Base-by-base conservation (phyloP, 1,140 invertebrate genomes). In the Epicauta chinensis region DNA sequence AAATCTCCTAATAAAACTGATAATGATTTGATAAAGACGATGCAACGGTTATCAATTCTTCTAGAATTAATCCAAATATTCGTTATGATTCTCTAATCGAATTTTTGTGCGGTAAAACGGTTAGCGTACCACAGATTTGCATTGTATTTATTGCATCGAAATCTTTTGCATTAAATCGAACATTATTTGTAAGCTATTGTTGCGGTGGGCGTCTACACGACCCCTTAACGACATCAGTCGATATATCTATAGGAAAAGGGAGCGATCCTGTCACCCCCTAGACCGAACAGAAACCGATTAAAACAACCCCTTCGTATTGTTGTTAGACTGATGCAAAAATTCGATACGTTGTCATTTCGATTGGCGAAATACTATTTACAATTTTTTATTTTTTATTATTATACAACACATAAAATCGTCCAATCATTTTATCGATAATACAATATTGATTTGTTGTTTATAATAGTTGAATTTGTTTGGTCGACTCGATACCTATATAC, bases 241-340 rank as follows among this genome's bases (percentile, higher is more conserved):
- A 47, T n/a, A 43, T n/a, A n/a, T n/a, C n/a, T n/a, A 5, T 30
- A 30, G 17, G 40, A 54, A 32, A 42, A 44, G 52, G 56, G 53
- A 56, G 41, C 50, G 50, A 54, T 56, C 49, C 32, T 50, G 50
- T 58, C 55, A 50, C 59, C 56, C 55, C 52, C 56, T 29, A 41
- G 40, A 7, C 12, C 32, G 59, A 55, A 55, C 53, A 37, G 59
- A 61, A 61, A 61, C 59, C 59, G 59, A 61, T 61, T 61, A 61
- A 61, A 61, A 61, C 56, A 61, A 61, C 59, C 56, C 59, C 56
- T 58, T 61, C n/a, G n/a, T n/a, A n/a, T n/a, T n/a, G n/a, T n/a
- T n/a, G n/a, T 23, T 38, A 52, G 46, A 29, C 47, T 50, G 49
- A 61, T 53, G 53, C 39, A 52, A 58, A 53, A 61, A 61, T 58